Evolutionary conservation across 2,888 invertebrate genomes (phyloP), one percentile per base, ranked within the genome.

Genomic region (Lottia gigantea): DNA sequence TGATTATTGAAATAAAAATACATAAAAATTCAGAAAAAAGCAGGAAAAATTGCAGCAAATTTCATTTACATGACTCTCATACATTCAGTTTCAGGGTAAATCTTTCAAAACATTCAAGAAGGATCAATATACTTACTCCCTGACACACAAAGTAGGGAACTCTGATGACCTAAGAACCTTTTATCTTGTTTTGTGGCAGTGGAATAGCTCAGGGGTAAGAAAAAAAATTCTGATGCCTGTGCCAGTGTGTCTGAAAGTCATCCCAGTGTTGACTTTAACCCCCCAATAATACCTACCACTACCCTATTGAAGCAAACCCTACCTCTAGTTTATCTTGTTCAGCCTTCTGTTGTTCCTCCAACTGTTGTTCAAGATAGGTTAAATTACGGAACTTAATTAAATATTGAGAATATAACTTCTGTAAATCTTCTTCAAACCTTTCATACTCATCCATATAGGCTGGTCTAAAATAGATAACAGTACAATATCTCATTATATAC

Each of bases 391-490:
- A 93, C 70, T 96, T 93, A 67, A 94, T 90, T 78, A 98, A 93
- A 90, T 97, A 99, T 82, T 94, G 93, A 55, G 94, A 93, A 90
- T 97, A 97, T 25, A 97, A 90, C 75, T 92, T 90, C 82, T 94
- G 93, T 23, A 98, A 89, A 85, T 97, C 96, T 62, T 91, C 90
- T 89, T 99, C 98, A 68, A 96, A 91, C 65, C 93, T 92, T 72
- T 95, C 95, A 88, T 96, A 95, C 89, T 99, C 98, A 82, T 97
- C 96, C 91, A 98, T 93, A 88, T 97, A 98, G 0, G 97, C 97
- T 0, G 98, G 98, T 67, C 95, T 94, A 82, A 68, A 86, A 83
- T 46, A 78, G 69, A 80, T 12, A 19, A 23, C 2, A n/a, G n/a
- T n/a, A n/a, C n/a, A n/a, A 49, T 23, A 55, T 23, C 19, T 23